Conservation (phyloP, 2,888 invertebrate genomes). For the Drosophila maculinotata region DNA sequence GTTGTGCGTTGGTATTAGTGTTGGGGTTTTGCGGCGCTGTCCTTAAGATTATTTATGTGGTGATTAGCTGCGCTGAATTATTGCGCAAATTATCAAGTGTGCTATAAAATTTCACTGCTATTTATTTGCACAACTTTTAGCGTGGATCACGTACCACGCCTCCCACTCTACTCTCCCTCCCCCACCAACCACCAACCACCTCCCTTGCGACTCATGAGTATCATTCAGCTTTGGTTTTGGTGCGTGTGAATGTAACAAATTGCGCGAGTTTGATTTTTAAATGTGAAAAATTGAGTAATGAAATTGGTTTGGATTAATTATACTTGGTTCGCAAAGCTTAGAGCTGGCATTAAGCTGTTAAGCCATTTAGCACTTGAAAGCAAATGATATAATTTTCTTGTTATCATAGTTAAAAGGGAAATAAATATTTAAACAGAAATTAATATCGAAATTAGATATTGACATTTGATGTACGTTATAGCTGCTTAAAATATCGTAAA, state of each 20-base stretch:
- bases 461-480: no score
- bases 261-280: slow-evolving; percentile 66
- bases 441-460: no score
- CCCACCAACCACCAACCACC: background rate
- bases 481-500: no score
- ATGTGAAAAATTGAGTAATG: slow-evolving; percentile 51
- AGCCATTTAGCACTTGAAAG: background rate
- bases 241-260: slow-evolving; percentile 65
- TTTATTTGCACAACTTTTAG: slow-evolving; percentile 68
- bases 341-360: slow-evolving; percentile 12
- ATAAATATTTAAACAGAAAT: background rate
- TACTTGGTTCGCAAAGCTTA: slow-evolving; percentile 18
- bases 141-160: slow-evolving; percentile 49
- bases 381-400: background rate
- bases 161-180: background rate
- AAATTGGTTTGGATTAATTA: slow-evolving; percentile 63
- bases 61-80: slow-evolving; percentile 82
- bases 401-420: background rate
- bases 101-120: slow-evolving; percentile 79
- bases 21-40: slow-evolving; percentile 41
- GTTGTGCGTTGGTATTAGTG: slow-evolving; percentile 18
- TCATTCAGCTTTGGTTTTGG: slow-evolving; percentile 44
- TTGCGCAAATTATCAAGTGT: slow-evolving; percentile 82
- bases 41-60: slow-evolving; percentile 83
- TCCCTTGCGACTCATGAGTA: slow-evolving; percentile 59